A percentile compares a stretch with the other conserved stretches of the same genome.
These are phyloP conservation scores for Nothura maculosa DNA, from an alignment of 2,797 vertebrate genomes.

Conservation along the genomic window DNA sequence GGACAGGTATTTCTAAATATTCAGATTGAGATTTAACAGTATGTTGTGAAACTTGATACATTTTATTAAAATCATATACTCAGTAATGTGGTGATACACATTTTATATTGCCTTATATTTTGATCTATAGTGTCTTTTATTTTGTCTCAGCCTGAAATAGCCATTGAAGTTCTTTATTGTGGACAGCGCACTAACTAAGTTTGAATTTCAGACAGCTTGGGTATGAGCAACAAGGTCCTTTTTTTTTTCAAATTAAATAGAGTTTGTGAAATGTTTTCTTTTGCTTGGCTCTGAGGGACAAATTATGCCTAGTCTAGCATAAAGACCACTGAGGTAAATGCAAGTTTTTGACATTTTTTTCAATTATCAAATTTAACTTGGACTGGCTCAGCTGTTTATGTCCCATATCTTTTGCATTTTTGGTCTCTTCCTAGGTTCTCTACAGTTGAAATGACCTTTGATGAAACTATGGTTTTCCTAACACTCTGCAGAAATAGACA, in stretches of 20 bases:
- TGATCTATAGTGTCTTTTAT: not conserved
- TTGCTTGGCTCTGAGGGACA: not conserved
- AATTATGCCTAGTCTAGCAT: not conserved
- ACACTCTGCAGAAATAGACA: not conserved
- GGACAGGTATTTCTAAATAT: not conserved
- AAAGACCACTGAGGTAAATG: not conserved
- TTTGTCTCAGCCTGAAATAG: not conserved
- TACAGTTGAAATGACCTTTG: not conserved
- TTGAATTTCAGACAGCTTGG: not conserved
- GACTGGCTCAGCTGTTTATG: not conserved
- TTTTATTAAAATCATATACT: not conserved
- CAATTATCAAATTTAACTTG: not conserved
- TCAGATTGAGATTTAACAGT: not conserved
- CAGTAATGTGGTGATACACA: rapidly evolving
- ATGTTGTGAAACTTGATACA: not conserved
- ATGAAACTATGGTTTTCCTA: rapidly evolving
- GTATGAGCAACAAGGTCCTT: not conserved
- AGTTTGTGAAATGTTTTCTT: not conserved
- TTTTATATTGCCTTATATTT: not conserved
- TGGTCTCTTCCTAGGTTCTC: not conserved
- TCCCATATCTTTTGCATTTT: not conserved
- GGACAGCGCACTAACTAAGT: not conserved
- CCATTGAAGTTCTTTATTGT: not conserved
- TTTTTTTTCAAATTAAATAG: not conserved
- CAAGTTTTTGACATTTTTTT: not conserved